These are phyloP conservation scores for Tribolium madens DNA, from an alignment of 1,140 invertebrate species.

Conservation along the genomic window DNA sequence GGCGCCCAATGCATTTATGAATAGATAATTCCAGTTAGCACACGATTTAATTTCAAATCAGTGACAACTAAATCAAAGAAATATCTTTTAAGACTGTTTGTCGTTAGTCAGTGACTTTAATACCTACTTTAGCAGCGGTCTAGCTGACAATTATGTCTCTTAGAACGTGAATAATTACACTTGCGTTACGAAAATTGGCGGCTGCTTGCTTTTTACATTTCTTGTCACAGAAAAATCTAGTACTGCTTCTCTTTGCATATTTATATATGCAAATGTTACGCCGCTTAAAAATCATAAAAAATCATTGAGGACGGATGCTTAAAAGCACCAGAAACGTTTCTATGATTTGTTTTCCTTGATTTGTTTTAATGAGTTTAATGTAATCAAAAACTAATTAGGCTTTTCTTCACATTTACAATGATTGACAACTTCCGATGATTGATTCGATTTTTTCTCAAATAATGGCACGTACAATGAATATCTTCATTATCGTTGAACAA, in stretches of 20 bases:
- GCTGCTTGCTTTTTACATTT: not conserved
- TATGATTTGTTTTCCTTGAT: too few species aligned
- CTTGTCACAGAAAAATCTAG: not conserved
- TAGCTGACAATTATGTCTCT: conserved; percentile 6
- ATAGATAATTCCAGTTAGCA: conserved; percentile 33
- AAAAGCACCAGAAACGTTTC: too few species aligned
- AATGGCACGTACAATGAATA: not conserved
- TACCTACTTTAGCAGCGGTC: not conserved
- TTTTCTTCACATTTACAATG: not conserved
- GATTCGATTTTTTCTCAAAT: conserved; percentile 8
- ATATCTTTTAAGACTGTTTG: not conserved
- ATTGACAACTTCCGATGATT: conserved; percentile 34
- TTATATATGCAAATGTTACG: not conserved
- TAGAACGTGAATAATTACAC: not conserved
- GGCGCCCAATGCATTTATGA: conserved; percentile 7
- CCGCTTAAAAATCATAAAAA: not conserved
- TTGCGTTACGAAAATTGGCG: not conserved
- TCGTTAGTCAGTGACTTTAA: conserved; percentile 26
- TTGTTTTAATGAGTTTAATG: not conserved
- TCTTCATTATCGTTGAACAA: not conserved
- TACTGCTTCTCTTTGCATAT: not conserved
- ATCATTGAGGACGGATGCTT: too few species aligned
- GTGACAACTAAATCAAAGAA: conserved; percentile 29
- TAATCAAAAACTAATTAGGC: not conserved
- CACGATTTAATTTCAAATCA: conserved; percentile 25